A percentile compares a stretch with the other conserved stretches of the same genome.
Conservation (phyloP, 2,113 vertebrate species). For the Cyprinodon tularosa region DNA sequence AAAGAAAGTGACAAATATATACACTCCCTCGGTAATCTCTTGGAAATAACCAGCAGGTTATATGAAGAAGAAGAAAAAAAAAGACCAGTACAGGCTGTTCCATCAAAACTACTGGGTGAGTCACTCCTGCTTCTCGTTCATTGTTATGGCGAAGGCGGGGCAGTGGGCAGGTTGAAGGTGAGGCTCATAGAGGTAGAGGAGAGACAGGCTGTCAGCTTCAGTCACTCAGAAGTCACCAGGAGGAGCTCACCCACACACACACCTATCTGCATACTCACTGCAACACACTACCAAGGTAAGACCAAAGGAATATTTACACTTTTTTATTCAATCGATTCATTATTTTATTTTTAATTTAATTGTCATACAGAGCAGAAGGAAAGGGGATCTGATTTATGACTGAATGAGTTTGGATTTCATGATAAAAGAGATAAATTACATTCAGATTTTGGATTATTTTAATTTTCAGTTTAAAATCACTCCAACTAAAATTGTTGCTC, state of each 20-base stretch:
- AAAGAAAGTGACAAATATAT: constrained; percentile 12
- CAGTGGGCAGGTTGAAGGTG: constrained; percentile 19
- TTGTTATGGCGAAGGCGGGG: constrained; percentile 23
- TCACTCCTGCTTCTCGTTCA: constrained; percentile 24
- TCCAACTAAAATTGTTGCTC: background rate
- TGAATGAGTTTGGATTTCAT: background rate
- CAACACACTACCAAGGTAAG: constrained; percentile 58
- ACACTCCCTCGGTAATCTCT: constrained; percentile 40
- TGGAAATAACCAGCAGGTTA: constrained; percentile 29
- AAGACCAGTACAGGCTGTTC: constrained; percentile 1
- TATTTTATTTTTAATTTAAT: background rate
- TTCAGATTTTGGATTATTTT: background rate
- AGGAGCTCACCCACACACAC: constrained; percentile 9
- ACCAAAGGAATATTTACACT: background rate
- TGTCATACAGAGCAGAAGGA: background rate
- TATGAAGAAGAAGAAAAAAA: background rate
- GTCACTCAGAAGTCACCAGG: constrained; percentile 31
- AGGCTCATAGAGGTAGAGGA: constrained; percentile 44
- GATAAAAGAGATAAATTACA: background rate
- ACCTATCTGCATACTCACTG: constrained; percentile 15
- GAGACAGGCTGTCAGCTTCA: constrained; percentile 23
- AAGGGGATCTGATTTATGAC: too few relatives aligned
- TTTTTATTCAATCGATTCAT: background rate
- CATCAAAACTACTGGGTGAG: constrained; percentile 36
- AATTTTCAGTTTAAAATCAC: background rate